These are phyloP conservation scores for Bimastos eiseni DNA, from an alignment of 2,888 invertebrate genomes.

Conservation along the genomic window DNA sequence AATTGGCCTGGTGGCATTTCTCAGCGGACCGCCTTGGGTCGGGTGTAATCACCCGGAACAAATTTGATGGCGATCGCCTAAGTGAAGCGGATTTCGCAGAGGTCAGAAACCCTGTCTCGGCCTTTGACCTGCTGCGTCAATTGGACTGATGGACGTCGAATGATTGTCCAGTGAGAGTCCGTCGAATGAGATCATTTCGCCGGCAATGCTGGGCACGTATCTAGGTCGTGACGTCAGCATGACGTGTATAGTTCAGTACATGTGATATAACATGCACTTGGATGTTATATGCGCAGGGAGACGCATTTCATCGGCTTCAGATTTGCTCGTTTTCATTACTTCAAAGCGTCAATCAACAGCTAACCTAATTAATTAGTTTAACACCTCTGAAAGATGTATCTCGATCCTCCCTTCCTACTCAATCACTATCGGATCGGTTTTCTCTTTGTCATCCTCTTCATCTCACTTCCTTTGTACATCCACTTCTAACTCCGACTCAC, in stretches of 20 bases:
- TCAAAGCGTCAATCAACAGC: background rate
- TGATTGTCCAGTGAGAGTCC: background rate
- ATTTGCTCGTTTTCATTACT: background rate
- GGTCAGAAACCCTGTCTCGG: background rate
- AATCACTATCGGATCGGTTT: background rate
- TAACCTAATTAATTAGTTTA: background rate
- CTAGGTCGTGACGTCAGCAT: background rate
- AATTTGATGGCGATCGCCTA: background rate
- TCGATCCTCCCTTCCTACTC: background rate
- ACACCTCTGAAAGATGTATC: background rate
- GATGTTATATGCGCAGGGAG: background rate
- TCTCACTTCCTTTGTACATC: background rate
- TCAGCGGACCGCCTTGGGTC: background rate
- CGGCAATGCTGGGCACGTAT: background rate
- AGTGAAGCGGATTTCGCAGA: background rate
- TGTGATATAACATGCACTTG: background rate
- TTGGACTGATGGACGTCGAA: background rate
- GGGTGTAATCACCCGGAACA: background rate
- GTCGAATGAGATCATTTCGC: background rate
- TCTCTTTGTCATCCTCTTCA: background rate
- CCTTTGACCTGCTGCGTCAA: background rate
- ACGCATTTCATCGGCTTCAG: background rate
- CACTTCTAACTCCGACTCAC: background rate
- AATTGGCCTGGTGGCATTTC: background rate
- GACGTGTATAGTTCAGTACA: background rate